Base-by-base conservation (phyloP, 2,113 vertebrate genomes). In the Pluvianellus socialis region DNA sequence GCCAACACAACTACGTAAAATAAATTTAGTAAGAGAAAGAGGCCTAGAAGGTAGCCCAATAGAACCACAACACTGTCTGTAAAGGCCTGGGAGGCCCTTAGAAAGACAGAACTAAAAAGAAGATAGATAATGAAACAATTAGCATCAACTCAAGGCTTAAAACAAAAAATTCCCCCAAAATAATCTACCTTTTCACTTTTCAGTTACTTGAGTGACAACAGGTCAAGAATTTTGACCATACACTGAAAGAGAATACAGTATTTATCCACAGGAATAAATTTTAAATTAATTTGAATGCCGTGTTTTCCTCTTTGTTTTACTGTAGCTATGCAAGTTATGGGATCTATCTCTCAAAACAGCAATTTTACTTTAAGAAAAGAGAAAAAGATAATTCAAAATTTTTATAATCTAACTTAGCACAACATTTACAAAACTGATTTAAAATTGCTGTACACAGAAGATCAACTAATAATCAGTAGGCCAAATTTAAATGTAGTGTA, bases 11-110 rank as follows among this genome's bases (percentile, higher is more conserved):
- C 26, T 73, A 72, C 15, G 6, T 53, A 85, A 84, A 85, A 84
- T 26, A 71, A 77, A 88, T 72, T 88, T 86, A 95, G 28, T 45
- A 75, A 82, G 27, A 42, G 23, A 63, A 93, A 45, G 49, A 79
- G 22, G 28, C 56, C 61, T 76, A 90, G 32, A 50, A 95, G 61
- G n/a, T 19, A 49, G 77, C 32, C 33, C 91, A 88, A 59, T n/a
- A 91, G 27, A 96, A 93, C 4, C 17, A 81, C 14, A 68, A 62
- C 14, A n/a, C 30, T 87, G 71, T 63, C 52, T 85, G 14, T 63
- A 76, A 94, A 77, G 72, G 45, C 52, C 76, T 85, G 14, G 3
- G 19, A 84, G 30, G 73, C 16, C 22, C 12, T 71, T 58, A 61
- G 14, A 66, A 94, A 91, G 28, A 63, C 28, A 97, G 4, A 6